A percentile compares a stretch with the other conserved stretches of the same genome.
Evolutionary conservation across 2,113 vertebrate genomes (phyloP).

Genomic region (Phycodurus eques): DNA sequence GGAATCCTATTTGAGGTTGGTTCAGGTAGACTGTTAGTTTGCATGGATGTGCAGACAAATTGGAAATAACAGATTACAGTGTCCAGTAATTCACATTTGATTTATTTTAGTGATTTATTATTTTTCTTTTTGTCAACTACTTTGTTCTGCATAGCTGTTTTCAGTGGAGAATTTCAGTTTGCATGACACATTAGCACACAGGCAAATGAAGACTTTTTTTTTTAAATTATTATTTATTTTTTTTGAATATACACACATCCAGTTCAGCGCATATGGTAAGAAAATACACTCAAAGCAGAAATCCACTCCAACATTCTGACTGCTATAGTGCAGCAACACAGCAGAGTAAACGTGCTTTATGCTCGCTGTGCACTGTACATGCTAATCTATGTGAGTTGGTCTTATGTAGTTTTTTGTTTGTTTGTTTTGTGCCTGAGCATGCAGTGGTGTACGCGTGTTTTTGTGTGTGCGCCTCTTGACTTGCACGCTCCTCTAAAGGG

Average conservation of each 20-base stretch:
- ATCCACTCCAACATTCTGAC: conserved; percentile 10
- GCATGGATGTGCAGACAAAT: no score
- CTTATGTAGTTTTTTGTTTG: neutral
- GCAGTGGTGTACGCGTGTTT: neutral
- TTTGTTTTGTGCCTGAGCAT: neutral
- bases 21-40: no score
- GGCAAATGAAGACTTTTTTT: neutral
- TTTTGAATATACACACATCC: neutral
- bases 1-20: no score
- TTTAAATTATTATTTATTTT: no score
- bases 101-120: neutral
- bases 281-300: neutral
- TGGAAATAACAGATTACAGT: no score
- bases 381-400: conserved; percentile 21
- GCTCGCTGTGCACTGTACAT: conserved; percentile 16
- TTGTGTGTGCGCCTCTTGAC: conserved; percentile 2
- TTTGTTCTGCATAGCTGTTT: neutral
- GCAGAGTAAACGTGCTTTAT: conserved; percentile 20
- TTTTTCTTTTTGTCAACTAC: neutral
- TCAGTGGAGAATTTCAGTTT: neutral
- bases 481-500: conserved; percentile 1
- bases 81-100: neutral
- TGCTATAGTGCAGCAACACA: conserved; percentile 21
- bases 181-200: neutral
- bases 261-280: neutral